Conservation (phyloP, 2,797 vertebrate species). For the Rhadinocentrus ornatus region DNA sequence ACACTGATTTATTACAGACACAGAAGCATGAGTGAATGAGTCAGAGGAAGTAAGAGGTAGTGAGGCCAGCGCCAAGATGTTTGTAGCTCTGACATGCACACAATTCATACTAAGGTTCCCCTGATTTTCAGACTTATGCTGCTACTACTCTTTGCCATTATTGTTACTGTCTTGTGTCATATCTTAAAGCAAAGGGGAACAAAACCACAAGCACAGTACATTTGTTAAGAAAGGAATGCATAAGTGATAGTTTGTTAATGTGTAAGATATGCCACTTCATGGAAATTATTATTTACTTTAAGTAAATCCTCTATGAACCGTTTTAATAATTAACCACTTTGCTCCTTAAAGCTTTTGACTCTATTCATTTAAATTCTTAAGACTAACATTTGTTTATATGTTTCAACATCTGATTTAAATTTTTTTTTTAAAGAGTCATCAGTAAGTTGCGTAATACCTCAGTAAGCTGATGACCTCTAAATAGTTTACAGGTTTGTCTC, state of each 20-base stretch:
- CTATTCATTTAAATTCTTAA: not conserved
- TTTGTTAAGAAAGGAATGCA: not conserved
- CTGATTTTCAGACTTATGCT: constrained; percentile 58
- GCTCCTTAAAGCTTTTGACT: not conserved
- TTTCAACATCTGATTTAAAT: not conserved
- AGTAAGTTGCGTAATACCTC: not conserved
- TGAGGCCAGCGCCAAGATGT: constrained; percentile 25
- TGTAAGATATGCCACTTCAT: not conserved
- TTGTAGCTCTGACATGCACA: constrained; percentile 35
- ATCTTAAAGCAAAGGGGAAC: constrained; percentile 10
- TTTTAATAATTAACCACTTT: not conserved
- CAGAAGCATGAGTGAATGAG: constrained; percentile 48
- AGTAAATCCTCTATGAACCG: not conserved
- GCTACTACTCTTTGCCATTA: constrained; percentile 26
- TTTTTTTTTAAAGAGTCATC: not conserved
- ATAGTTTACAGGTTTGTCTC: not conserved
- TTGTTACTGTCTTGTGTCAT: constrained; percentile 56
- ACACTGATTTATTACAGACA: not conserved
- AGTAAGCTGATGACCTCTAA: not conserved
- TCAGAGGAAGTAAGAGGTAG: constrained; percentile 73
- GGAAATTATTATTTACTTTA: not conserved
- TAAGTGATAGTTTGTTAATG: not conserved
- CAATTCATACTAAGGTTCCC: constrained; percentile 32
- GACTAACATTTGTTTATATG: not conserved
- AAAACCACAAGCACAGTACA: constrained; percentile 3